Evolutionary conservation across 2,797 vertebrate species (phyloP).

Genomic region (Halcyon leucocephala): DNA sequence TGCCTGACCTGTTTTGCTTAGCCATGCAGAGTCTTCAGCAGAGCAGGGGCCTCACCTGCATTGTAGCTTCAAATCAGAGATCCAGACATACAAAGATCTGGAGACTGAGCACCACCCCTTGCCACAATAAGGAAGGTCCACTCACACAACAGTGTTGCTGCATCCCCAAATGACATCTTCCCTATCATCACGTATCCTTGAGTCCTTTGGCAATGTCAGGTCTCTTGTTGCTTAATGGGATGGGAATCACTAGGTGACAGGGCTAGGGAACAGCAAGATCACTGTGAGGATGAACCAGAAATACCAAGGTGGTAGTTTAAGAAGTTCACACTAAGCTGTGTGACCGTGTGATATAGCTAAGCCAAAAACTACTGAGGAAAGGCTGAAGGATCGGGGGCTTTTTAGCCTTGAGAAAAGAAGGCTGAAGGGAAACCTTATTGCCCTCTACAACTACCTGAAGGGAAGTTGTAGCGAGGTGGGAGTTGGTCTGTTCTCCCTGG

Average conservation of each 20-base stretch:
- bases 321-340: not conserved
- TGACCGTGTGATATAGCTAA: not conserved
- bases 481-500: no score
- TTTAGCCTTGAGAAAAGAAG: no score
- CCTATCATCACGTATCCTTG: fast-evolving
- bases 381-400: no score
- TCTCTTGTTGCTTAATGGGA: not conserved
- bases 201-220: not conserved
- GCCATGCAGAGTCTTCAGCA: not conserved
- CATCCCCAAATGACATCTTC: not conserved
- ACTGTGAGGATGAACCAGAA: not conserved
- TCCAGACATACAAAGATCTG: not conserved
- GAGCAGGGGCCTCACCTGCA: not conserved
- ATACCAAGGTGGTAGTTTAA: not conserved
- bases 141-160: not conserved
- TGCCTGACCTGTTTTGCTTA: not conserved
- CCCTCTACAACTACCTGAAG: no score
- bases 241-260: not conserved
- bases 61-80: not conserved
- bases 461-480: no score
- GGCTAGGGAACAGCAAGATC: not conserved
- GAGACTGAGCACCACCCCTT: not conserved
- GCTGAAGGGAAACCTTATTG: no score
- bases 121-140: not conserved
- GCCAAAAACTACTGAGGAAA: not conserved